Conservation (phyloP, 2,797 vertebrate species). For the Cyclopterus lumpus region DNA sequence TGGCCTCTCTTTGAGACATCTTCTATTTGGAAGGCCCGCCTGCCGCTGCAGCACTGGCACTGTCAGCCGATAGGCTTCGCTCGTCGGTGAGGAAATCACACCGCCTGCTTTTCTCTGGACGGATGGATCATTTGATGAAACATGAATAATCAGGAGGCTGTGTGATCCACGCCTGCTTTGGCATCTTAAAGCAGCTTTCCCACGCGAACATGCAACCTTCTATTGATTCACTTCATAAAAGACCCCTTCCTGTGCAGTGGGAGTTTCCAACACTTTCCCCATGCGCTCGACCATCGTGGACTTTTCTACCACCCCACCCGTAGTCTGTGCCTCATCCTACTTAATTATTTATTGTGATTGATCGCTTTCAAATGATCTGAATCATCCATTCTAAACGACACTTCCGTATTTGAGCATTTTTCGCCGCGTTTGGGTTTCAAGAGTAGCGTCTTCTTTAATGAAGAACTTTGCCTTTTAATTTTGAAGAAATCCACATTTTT, state of each 20-base stretch:
- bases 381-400: too few relatives aligned
- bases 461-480: background rate
- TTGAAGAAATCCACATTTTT: background rate
- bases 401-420: background rate
- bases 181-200: slow-evolving; percentile 13
- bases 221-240: background rate
- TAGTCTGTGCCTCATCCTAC: background rate
- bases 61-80: slow-evolving; percentile 58
- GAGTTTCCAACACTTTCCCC: background rate
- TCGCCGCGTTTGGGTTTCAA: background rate
- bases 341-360: background rate
- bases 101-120: slow-evolving; percentile 23
- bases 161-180: slow-evolving; percentile 14
- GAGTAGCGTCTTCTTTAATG: background rate
- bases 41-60: slow-evolving; percentile 59
- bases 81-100: slow-evolving; percentile 43
- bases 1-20: slow-evolving; percentile 76
- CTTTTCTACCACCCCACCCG: background rate
- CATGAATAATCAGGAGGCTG: background rate
- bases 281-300: background rate
- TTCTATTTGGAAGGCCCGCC: slow-evolving; percentile 67
- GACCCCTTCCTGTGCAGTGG: background rate
- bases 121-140: slow-evolving; percentile 37
- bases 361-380: background rate
- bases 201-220: slow-evolving; percentile 5